Percentiles rank a stretch among this genome's conserved stretches.
Evolutionary conservation across 2,797 vertebrate species (phyloP).

Genomic region (Lepilemur ruficaudatus): DNA sequence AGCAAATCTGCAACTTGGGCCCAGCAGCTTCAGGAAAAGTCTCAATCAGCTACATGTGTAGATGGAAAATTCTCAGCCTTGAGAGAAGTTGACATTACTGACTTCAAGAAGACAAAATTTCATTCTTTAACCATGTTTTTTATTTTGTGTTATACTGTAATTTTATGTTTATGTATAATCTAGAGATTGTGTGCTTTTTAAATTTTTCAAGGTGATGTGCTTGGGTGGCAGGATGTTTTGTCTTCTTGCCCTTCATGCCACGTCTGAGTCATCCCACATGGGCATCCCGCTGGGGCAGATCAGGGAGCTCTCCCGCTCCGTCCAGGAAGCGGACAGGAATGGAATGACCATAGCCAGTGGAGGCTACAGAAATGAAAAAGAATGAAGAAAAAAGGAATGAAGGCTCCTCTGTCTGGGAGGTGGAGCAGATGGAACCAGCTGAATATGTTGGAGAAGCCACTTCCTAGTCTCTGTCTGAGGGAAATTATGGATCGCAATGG

Average conservation of each 20-base stretch:
- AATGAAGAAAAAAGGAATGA: not conserved
- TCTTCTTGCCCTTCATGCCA: not conserved
- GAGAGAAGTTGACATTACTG: not conserved
- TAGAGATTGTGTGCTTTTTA: not conserved
- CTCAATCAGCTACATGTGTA: not conserved
- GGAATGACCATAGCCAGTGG: no score
- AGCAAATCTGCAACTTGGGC: not conserved
- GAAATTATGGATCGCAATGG: not conserved
- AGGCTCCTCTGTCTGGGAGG: accelerated
- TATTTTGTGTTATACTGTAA: not conserved
- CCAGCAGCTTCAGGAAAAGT: not conserved
- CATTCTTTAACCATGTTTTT: not conserved
- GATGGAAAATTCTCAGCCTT: not conserved
- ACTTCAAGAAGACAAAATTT: not conserved
- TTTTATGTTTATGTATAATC: not conserved
- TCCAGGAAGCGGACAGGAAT: not conserved
- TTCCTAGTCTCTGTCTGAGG: not conserved
- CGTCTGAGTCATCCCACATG: not conserved
- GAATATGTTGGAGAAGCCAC: not conserved
- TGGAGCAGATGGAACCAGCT: accelerated
- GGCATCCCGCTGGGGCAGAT: accelerated
- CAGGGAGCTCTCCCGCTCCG: not conserved
- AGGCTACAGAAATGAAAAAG: not conserved
- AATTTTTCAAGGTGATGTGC: not conserved
- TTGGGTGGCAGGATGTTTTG: not conserved